Percentiles rank a stretch among this genome's conserved stretches.
These are phyloP conservation scores for Tokudaia muenninki DNA, from an alignment of 2,797 vertebrate genomes.

Conservation along the genomic window DNA sequence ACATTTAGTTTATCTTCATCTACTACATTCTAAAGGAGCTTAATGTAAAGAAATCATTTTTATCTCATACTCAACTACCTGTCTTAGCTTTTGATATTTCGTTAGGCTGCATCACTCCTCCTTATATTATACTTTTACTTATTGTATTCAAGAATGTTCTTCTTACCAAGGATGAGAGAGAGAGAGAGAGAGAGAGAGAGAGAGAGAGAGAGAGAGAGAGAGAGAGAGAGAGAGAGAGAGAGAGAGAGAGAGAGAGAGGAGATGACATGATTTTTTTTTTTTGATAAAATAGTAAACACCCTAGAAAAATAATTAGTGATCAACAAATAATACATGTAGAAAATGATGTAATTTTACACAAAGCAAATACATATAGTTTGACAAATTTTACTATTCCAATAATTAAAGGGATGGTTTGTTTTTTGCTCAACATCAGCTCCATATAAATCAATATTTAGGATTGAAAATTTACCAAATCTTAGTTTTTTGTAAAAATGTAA, in stretches of 20 bases:
- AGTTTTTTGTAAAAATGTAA: constrained; percentile 46
- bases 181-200: too few relatives aligned
- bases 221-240: too few relatives aligned
- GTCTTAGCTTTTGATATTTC: constrained; percentile 7
- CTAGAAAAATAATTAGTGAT: constrained; percentile 61
- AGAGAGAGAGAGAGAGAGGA: too few relatives aligned
- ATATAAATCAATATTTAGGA: constrained; percentile 17
- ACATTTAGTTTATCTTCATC: neutral
- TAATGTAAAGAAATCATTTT: constrained; percentile 19
- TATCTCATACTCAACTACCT: neutral
- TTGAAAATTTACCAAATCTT: constrained; percentile 43
- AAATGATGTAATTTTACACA: constrained; percentile 64
- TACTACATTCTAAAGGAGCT: neutral
- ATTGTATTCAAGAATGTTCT: constrained; percentile 37
- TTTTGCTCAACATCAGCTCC: constrained; percentile 12
- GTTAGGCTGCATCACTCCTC: neutral
- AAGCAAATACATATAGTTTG: constrained; percentile 10
- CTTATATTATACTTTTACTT: constrained; percentile 15
- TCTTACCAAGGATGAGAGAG: constrained; percentile 15
- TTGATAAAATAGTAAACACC: constrained; percentile 41
- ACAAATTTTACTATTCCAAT: constrained; percentile 32
- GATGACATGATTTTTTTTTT: neutral
- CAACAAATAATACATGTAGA: constrained; percentile 6
- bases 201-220: too few relatives aligned
- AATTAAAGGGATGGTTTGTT: constrained; percentile 26